Conservation (phyloP, 30 jellyfish, hydroid and myxozoan genomes). For the Rhopilema esculentum region DNA sequence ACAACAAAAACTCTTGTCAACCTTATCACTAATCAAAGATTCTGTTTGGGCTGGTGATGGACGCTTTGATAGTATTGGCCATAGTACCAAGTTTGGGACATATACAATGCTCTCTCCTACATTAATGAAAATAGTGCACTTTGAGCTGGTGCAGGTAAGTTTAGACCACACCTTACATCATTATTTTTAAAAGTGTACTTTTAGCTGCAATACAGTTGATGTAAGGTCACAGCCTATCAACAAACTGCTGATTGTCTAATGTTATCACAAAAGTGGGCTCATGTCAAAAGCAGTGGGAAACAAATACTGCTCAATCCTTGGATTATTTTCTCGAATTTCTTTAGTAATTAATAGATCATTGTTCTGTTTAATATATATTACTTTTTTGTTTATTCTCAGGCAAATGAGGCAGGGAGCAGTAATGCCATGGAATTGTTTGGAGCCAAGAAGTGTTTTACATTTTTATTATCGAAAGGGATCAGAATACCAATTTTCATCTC, state of each 20-base stretch:
- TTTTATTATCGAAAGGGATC: not conserved
- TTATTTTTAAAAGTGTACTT: not conserved
- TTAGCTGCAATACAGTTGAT: not conserved
- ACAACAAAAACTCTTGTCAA: not conserved
- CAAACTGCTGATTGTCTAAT: conserved; percentile 12
- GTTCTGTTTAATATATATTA: not conserved
- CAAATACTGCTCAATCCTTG: not conserved
- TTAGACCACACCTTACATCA: not conserved
- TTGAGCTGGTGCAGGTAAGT: conserved; percentile 6
- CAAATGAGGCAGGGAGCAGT: conserved; percentile 46
- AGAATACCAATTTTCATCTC: conserved; percentile 22
- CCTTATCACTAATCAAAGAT: not conserved
- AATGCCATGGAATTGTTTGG: conserved; percentile 19
- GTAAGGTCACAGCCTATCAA: conserved; percentile 2
- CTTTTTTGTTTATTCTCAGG: conserved; percentile 1
- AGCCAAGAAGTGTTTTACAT: conserved; percentile 11
- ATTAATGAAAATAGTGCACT: not conserved
- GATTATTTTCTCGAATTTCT: not conserved
- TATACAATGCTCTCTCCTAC: conserved; percentile 5
- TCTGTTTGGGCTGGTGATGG: conserved; percentile 50
- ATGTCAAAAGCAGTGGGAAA: conserved; percentile 16
- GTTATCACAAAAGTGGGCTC: not conserved
- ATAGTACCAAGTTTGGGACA: conserved; percentile 20
- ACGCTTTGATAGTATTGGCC: conserved; percentile 41
- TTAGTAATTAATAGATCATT: not conserved